These are phyloP conservation scores for Helobdella robusta DNA, from an alignment of 2,888 invertebrate species.

Conservation along the genomic window DNA sequence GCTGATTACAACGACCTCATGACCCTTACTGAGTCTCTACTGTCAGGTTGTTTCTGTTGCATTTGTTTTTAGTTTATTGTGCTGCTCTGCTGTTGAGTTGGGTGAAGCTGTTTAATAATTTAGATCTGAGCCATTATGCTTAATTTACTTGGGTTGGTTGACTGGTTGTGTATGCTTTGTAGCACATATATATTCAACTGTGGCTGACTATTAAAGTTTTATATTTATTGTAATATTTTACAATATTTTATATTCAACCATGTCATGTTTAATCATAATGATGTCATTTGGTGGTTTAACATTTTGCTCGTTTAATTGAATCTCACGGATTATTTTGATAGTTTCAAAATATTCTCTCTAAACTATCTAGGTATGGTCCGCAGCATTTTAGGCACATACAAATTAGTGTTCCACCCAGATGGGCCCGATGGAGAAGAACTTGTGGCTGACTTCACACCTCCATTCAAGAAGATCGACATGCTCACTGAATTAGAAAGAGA, in stretches of 20 bases:
- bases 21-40: slow-evolving; percentile 75
- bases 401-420: slow-evolving; percentile 77
- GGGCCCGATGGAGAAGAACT: slow-evolving; percentile 67
- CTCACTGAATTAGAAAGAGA: slow-evolving; percentile 75
- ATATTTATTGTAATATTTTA: no score
- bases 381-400: slow-evolving; percentile 77
- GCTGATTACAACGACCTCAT: slow-evolving; percentile 96
- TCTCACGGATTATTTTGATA: no score
- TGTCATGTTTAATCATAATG: no score
- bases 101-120: background rate
- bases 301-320: background rate
- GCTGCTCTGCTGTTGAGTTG: background rate
- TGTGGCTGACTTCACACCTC: slow-evolving; percentile 90
- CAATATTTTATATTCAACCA: no score
- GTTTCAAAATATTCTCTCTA: no score
- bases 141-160: no score
- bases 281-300: background rate
- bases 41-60: slow-evolving; percentile 62
- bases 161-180: no score
- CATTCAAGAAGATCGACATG: slow-evolving; percentile 85
- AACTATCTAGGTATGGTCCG: slow-evolving; percentile 77
- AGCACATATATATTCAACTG: no score
- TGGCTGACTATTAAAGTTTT: no score
- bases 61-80: slow-evolving; percentile 1
- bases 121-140: no score